Conservation (phyloP, 2,888 invertebrate species). For the Drosophila rubida region DNA sequence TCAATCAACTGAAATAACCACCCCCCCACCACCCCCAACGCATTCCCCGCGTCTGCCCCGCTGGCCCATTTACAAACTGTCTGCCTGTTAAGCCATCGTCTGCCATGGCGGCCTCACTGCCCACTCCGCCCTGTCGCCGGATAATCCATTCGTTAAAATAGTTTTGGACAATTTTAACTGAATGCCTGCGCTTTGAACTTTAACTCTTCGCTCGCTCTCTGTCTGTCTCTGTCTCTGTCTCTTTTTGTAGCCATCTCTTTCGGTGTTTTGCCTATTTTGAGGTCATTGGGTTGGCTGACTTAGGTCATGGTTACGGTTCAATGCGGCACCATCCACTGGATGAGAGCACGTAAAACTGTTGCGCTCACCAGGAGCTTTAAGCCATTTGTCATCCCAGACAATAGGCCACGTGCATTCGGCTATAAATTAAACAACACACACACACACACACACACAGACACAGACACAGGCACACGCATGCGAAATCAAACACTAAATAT, state of each 20-base stretch:
- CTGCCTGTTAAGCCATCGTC: conserved; percentile 4
- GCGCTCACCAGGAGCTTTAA: conserved; percentile 24
- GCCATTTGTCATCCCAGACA: conserved; percentile 45
- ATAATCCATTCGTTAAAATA: conserved; percentile 62
- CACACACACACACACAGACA: neutral
- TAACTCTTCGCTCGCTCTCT: conserved; percentile 16
- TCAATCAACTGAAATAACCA: conserved; percentile 59
- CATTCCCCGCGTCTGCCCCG: neutral
- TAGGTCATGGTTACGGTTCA: conserved; percentile 56
- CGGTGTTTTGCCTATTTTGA: conserved; percentile 26
- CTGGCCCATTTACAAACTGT: neutral
- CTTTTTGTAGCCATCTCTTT: neutral
- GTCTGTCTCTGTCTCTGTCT: neutral
- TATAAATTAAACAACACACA: conserved; percentile 33
- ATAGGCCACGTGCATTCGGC: conserved; percentile 37
- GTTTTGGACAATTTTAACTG: conserved; percentile 56
- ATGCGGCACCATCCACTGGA: conserved; percentile 18
- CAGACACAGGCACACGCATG: neutral
- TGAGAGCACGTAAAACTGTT: conserved; percentile 54
- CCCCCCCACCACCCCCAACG: neutral
- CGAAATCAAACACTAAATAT: conserved; percentile 20
- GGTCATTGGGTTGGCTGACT: conserved; percentile 57
- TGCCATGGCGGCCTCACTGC: neutral
- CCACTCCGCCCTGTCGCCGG: conserved; percentile 2
- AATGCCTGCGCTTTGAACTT: conserved; percentile 58